phyloP scores from a whole-genome alignment of 2,888 invertebrate species.

The Diarsia rubi region DNA sequence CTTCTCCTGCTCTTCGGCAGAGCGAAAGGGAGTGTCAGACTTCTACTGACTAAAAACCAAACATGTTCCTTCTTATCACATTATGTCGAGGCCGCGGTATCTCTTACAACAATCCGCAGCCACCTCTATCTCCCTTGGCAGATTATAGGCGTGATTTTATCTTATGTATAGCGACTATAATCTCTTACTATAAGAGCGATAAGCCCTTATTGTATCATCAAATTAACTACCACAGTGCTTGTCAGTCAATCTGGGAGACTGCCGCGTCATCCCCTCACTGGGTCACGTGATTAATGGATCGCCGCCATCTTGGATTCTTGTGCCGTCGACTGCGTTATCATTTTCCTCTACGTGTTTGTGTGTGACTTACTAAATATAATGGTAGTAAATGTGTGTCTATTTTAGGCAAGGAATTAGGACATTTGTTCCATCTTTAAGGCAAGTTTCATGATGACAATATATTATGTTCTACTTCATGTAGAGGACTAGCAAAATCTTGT shows the following conservation, averaged over 20 bases:
- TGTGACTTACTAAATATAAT: constrained; percentile 40
- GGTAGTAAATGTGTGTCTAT: not conserved
- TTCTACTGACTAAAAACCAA: too few relatives aligned
- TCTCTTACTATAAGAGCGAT: constrained; percentile 16
- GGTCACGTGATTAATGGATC: constrained; percentile 73
- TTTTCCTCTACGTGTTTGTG: constrained; percentile 57
- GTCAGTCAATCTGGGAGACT: constrained; percentile 69
- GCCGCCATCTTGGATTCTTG: constrained; percentile 72
- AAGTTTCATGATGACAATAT: not conserved
- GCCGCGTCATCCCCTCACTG: constrained; percentile 61
- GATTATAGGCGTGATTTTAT: too few relatives aligned
- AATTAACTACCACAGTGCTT: constrained; percentile 65
- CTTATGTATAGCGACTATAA: not conserved
- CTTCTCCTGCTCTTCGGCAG: too few relatives aligned
- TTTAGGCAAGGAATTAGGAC: not conserved
- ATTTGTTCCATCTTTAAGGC: not conserved
- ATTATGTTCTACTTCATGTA: not conserved
- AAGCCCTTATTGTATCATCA: constrained; percentile 43
- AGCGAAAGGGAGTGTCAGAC: too few relatives aligned
- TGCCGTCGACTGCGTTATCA: constrained; percentile 60
- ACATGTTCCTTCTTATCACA: too few relatives aligned
- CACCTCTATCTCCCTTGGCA: too few relatives aligned
- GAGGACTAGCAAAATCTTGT: not conserved
- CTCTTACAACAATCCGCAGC: too few relatives aligned
- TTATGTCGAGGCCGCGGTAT: too few relatives aligned